Base-by-base conservation (phyloP, 2,888 invertebrate species). In the Isoperla grammatica region DNA sequence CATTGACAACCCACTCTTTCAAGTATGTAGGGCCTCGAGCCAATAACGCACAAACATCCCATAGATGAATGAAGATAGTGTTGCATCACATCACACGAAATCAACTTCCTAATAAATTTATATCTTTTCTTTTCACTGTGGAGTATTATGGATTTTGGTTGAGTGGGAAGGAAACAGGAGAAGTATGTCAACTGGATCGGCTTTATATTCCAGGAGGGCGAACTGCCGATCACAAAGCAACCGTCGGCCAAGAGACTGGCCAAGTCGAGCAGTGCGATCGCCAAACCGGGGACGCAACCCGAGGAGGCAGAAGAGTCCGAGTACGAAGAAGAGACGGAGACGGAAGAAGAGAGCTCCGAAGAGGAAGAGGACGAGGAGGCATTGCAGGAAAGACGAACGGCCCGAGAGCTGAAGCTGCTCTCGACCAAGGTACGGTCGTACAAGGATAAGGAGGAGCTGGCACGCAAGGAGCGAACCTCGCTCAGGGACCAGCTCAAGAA, bases 401-500 rank as follows among this genome's bases (percentile, higher is more conserved):
- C 86, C 73, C 74, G 89, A 72, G 82, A 90, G 77, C 74, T 90
- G 69, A 82, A 89, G 77, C 75, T 87, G 65, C 71, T 86, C 64
- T 76, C 72, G 17, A 74, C 77, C 1, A 79, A 79, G 68, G 70
- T 80, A 17, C 75, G 72, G 61, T 76, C 74, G 22, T 61, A 61
- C 42, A 64, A 62, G 56, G 61, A 61, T n/a, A 64, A 64, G 39
- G 62, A 61, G 40, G 56, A 46, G 15, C 40, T 29, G 11, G 89
- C 91, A 67, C 86, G 86, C 69, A 86, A 85, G 70, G 94, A 94
- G 69, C 78, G 92, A 63, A 80, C 84, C 69, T 88, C 82, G 12
- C 79, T 90, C 58, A 88, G 88, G 68, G 86, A 88, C 71, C 84
- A 89, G 59, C 84, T 92, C 71, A 90, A 88, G 69, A 90, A 88